Evolutionary conservation across 2,888 invertebrate species (phyloP).

Genomic region (Drosophila nr. fundita): DNA sequence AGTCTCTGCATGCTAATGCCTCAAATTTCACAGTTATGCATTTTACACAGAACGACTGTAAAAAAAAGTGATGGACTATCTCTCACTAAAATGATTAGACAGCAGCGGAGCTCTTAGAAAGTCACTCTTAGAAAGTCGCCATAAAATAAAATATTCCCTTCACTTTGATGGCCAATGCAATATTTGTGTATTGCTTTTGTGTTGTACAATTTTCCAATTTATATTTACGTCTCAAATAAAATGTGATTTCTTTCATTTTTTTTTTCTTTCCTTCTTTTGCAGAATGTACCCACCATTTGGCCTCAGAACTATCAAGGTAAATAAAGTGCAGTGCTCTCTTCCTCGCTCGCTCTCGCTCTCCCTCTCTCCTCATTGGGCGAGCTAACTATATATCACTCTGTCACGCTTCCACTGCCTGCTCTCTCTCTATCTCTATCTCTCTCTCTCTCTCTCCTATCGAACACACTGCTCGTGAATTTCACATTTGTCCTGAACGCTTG

Average conservation of each 20-base stretch:
- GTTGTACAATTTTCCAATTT: background rate
- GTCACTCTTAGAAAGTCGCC: background rate
- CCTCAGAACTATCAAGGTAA: conserved; percentile 86
- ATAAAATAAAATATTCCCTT: background rate
- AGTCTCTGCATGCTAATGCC: background rate
- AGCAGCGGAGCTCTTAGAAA: background rate
- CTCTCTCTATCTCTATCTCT: background rate
- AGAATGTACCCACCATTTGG: conserved; percentile 86
- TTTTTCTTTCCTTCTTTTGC: conserved; percentile 30
- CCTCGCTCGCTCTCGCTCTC: background rate
- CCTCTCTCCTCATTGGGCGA: background rate
- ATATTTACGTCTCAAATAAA: background rate
- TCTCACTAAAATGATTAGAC: background rate
- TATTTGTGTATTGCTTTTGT: background rate
- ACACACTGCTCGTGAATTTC: conserved; percentile 1
- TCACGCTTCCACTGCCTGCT: conserved; percentile 16
- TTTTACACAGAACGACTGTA: background rate
- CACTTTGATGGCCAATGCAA: background rate
- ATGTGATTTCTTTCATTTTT: background rate
- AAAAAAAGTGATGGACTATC: background rate
- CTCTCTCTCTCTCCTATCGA: conserved; percentile 10
- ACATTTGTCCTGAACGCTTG: conserved; percentile 20
- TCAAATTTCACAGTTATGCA: background rate
- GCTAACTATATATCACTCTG: conserved; percentile 6
- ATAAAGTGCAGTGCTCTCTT: conserved; percentile 34